Evolutionary conservation across 2,113 vertebrate genomes (phyloP).

Genomic region (Mormoops blainvillei): DNA sequence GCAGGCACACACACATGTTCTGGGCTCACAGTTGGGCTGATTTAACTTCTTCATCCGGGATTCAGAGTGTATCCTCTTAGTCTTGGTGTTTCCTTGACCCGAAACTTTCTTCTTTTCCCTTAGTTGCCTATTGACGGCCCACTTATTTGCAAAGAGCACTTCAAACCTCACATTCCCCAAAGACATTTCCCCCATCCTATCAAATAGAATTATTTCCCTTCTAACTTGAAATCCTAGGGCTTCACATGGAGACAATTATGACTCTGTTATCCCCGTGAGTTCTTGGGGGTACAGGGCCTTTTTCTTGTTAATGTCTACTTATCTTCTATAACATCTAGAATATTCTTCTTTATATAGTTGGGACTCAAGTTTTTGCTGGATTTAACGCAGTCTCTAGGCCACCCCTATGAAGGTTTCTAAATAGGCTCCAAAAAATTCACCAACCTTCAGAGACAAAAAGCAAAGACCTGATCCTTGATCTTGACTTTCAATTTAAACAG

Average conservation of each 20-base stretch:
- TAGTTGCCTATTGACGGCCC: background rate
- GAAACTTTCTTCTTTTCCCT: background rate
- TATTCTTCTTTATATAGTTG: background rate
- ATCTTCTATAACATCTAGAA: background rate
- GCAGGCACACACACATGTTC: background rate
- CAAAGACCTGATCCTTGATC: background rate
- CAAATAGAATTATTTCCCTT: background rate
- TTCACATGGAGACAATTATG: background rate
- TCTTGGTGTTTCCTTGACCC: background rate
- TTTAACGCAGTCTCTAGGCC: background rate
- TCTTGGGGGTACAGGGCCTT: background rate
- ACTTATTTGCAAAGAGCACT: background rate
- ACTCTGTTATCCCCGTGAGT: background rate
- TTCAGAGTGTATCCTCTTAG: background rate
- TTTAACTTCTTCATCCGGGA: accelerated
- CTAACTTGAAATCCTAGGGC: background rate
- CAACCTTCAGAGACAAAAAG: background rate
- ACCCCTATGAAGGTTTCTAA: background rate
- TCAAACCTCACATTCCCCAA: background rate
- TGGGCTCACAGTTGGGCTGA: background rate
- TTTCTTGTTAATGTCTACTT: background rate
- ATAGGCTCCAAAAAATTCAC: background rate
- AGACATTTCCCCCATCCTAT: background rate
- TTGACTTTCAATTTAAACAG: background rate
- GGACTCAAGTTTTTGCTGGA: background rate